Base-by-base conservation (phyloP, 2,113 vertebrate species). In the Hiodon alosoides region DNA sequence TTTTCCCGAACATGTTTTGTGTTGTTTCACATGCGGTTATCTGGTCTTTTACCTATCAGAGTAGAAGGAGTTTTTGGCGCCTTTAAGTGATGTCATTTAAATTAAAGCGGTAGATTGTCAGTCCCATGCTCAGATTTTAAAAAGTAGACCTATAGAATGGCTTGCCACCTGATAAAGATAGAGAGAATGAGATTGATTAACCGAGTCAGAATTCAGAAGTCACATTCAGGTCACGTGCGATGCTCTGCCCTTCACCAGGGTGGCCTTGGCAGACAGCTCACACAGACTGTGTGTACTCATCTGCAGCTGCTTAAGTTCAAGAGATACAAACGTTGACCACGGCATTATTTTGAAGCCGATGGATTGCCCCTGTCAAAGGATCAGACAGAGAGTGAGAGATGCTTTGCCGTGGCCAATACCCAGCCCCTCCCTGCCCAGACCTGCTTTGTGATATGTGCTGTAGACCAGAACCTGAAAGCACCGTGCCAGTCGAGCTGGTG, bases 61-160 rank as follows among this genome's bases (percentile, higher is more conserved):
- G 67, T 53, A 13, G 51, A 53, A 16, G 50, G n/a, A 11, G n/a
- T 69, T 16, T 54, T 7, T 14, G 9, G 51, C 8, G 50, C 31
- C 16, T 9, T 13, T 50, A 7, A 13, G 66, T 13, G 50, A 31
- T n/a, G 31, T 71, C n/a, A 13, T 17, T 7, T 55, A 31, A 17
- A 71, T 5, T 17, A 71, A 71, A 52, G 16, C 14, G 16, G 7
- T 31, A 17, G 75, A 71, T 71, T 71, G 75, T 76, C 75, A 64
- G 58, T 59, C 55, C 9, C 31, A 55, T 65, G 51, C 2, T 65
- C 14, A 11, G 17, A n/a, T 59, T 70, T 64, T 7, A 54, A 60
- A 55, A 57, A 76, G 60, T 71, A 59, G 67, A 62, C 68, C 59
- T 64, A 31, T 71, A 46, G 51, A 62, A 51, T 31, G 50, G n/a